These are phyloP conservation scores for Erythrocercus mccallii DNA, from an alignment of 2,113 vertebrate species.

Conservation along the genomic window DNA sequence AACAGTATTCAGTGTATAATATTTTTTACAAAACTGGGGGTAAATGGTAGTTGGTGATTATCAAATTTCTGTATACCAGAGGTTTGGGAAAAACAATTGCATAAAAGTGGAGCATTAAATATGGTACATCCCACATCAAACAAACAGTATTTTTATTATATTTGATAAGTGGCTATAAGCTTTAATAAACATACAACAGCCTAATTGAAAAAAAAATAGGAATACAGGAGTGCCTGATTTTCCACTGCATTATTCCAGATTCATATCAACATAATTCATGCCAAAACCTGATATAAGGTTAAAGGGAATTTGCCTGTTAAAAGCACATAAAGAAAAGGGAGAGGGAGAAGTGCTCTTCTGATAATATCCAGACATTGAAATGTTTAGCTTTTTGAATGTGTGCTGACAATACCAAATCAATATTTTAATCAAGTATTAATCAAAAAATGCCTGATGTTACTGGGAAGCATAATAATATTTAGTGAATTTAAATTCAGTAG, in stretches of 20 bases:
- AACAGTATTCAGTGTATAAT: not conserved
- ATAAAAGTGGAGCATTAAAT: not conserved
- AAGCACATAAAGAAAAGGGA: not conserved
- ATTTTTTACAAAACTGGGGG: not conserved
- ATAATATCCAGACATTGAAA: not conserved
- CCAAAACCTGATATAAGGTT: not conserved
- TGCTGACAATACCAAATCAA: not conserved
- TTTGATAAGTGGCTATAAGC: not conserved
- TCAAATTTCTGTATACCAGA: not conserved
- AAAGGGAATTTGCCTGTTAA: not conserved
- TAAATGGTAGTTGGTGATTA: fast-evolving
- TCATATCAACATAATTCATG: not conserved
- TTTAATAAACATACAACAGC: not conserved
- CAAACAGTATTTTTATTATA: not conserved
- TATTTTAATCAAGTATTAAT: not conserved
- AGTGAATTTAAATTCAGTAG: not conserved
- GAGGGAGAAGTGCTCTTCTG: not conserved
- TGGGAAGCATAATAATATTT: not conserved
- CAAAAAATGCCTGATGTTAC: not conserved
- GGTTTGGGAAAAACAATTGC: not conserved
- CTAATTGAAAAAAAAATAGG: not conserved
- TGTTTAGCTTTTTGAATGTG: not conserved
- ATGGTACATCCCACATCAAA: not conserved
- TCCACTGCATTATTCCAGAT: not conserved
- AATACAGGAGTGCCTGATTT: not conserved